Evolutionary conservation across 2,113 vertebrate species (phyloP).

Genomic region (Leucosticte australis): DNA sequence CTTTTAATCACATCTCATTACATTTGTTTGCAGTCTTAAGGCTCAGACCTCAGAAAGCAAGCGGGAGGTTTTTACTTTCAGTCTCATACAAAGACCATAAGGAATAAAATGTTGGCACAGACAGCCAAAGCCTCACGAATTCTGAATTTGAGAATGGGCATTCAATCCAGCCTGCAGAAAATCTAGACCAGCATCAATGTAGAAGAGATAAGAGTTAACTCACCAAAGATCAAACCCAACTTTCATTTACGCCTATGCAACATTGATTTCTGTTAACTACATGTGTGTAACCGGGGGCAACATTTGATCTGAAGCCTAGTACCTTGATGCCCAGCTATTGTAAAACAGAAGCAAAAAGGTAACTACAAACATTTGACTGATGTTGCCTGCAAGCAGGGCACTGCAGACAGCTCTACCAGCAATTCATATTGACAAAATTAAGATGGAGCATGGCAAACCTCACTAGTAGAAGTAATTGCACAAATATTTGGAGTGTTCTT

Average conservation of each 20-base stretch:
- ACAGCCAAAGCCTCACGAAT: not conserved
- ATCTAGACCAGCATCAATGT: not conserved
- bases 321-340: constrained; percentile 24
- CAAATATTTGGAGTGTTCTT: constrained; percentile 18
- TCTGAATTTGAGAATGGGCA: not conserved
- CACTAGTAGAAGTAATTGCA: not conserved
- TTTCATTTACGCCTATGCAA: not conserved
- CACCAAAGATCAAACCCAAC: constrained; percentile 12
- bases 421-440: not conserved
- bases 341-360: not conserved
- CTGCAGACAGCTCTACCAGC: not conserved
- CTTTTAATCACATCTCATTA: not conserved
- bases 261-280: constrained; percentile 40
- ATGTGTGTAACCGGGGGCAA: constrained; percentile 37
- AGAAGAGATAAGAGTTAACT: not conserved
- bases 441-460: not conserved
- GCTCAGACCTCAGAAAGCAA: not conserved
- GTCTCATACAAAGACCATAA: not conserved
- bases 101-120: not conserved
- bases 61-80: not conserved
- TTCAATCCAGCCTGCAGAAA: not conserved
- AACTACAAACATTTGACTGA: constrained; percentile 34
- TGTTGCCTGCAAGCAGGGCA: not conserved
- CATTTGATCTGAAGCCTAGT: constrained; percentile 28
- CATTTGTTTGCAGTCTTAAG: not conserved